Base-by-base conservation (phyloP, 2,797 vertebrate species). In the Coccyzus lansbergi region DNA sequence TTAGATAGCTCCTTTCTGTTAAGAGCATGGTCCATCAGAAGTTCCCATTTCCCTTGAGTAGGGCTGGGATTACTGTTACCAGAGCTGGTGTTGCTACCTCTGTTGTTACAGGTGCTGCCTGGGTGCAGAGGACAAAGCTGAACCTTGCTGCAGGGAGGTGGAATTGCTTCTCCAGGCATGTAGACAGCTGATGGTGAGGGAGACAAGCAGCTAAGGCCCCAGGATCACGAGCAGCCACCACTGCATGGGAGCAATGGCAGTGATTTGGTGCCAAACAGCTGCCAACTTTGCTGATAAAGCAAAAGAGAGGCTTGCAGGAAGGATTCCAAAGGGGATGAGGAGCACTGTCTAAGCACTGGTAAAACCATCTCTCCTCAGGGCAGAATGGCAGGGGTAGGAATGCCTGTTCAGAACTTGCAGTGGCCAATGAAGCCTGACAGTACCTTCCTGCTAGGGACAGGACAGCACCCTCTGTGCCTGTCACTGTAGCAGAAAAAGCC, bases 31-130 rank as follows among this genome's bases (percentile, higher is more conserved):
- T 56, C 28, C 33, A 6, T 16, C n/a, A 33, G n/a, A 60, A 18
- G 14, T n/a, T 59, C 38, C 18, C 15, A 12, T 18, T 78, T 65
- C 21, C 34, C 29, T 69, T 0, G 0, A 7, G 4, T 48, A 7
- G 21, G 19, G 13, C 40, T 82, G 71, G 15, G 12, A 10, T 26
- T 78, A 22, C 15, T 2, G 3, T 26, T 80, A 29, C 26, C 15
- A 16, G 29, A 52, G 38, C 44, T 58, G 24, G 11, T 16, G 25
- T 19, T 74, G n/a, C 25, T 88, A 31, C 38, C 44, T 42, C 40
- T 40, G 24, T 33, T 52, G 68, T 20, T n/a, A n/a, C n/a, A n/a
- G n/a, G n/a, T 34, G 19, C 44, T 63, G 31, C 48, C 17, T 20
- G 6, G 44, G n/a, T 52, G 15, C 48, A 34, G 46, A 33, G 52